These are phyloP conservation scores for Periophthalmus modestus DNA, from an alignment of 2,113 vertebrate genomes.

Conservation along the genomic window DNA sequence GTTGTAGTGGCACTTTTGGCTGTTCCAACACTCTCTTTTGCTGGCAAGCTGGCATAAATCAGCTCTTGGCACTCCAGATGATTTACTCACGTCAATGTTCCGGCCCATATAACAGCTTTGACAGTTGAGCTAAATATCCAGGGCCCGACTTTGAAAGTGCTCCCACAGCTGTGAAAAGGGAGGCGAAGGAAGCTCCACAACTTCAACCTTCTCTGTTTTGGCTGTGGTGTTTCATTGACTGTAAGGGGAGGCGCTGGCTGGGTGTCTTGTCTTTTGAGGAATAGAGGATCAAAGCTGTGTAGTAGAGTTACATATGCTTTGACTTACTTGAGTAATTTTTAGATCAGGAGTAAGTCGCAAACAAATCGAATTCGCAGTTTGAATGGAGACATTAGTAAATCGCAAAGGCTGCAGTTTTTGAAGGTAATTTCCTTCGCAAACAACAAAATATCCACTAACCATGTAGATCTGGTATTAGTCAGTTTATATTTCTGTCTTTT, in stretches of 20 bases:
- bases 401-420: too few species aligned
- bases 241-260: background rate
- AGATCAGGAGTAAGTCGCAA: too few species aligned
- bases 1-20: conserved; percentile 3
- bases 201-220: conserved; percentile 19
- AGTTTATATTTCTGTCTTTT: too few species aligned
- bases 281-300: background rate
- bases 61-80: conserved; percentile 21
- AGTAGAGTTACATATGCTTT: too few species aligned
- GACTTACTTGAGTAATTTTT: too few species aligned
- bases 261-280: conserved; percentile 2
- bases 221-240: conserved; percentile 5
- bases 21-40: background rate
- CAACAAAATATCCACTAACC: too few species aligned
- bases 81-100: conserved; percentile 37
- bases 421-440: too few species aligned
- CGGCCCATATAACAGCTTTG: conserved; percentile 32
- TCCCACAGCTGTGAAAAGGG: conserved; percentile 11
- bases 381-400: too few species aligned
- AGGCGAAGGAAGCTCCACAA: conserved; percentile 22
- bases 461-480: too few species aligned
- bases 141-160: conserved; percentile 13
- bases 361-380: too few species aligned
- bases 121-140: conserved; percentile 35
- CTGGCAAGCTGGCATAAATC: background rate